These are phyloP conservation scores for Aphidius ervi DNA, from an alignment of 1,140 invertebrate species.

Conservation along the genomic window DNA sequence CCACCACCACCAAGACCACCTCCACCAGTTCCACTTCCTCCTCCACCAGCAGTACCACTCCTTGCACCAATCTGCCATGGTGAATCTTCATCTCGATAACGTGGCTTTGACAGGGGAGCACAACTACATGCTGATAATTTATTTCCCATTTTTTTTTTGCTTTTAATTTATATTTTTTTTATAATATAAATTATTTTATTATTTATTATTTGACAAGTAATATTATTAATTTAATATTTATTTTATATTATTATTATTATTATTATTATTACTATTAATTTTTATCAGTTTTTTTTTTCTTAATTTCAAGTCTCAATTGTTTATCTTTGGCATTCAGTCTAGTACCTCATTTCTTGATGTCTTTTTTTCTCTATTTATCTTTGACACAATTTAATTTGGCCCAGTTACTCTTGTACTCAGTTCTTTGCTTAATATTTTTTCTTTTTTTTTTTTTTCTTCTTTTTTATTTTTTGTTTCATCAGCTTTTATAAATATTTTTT, in stretches of 20 bases:
- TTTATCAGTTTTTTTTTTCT: neutral
- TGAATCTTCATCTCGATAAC: constrained; percentile 89
- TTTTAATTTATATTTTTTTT: constrained; percentile 4
- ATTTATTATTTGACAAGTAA: neutral
- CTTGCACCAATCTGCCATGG: constrained; percentile 72
- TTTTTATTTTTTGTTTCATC: constrained; percentile 25
- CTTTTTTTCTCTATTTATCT: constrained; percentile 21
- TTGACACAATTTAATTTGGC: constrained; percentile 29
- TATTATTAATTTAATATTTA: neutral
- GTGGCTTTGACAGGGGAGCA: constrained; percentile 88
- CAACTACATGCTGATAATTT: constrained; percentile 87
- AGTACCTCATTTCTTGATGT: constrained; percentile 19
- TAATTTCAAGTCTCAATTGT: constrained; percentile 18
- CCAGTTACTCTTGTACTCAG: constrained; percentile 2
- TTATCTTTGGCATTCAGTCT: constrained; percentile 23
- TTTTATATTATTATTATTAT: neutral
- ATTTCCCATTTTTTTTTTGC: constrained; percentile 75
- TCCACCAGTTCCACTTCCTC: no score
- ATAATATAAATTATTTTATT: constrained; percentile 9
- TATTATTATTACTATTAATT: neutral
- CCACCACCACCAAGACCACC: constrained; percentile 7
- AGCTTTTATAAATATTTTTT: constrained; percentile 15
- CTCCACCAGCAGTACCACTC: constrained; percentile 33
- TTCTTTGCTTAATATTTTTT: constrained; percentile 18
- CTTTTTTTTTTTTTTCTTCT: constrained; percentile 16